Conservation (phyloP, 2,113 vertebrate genomes). For the Elanus axillaris region DNA sequence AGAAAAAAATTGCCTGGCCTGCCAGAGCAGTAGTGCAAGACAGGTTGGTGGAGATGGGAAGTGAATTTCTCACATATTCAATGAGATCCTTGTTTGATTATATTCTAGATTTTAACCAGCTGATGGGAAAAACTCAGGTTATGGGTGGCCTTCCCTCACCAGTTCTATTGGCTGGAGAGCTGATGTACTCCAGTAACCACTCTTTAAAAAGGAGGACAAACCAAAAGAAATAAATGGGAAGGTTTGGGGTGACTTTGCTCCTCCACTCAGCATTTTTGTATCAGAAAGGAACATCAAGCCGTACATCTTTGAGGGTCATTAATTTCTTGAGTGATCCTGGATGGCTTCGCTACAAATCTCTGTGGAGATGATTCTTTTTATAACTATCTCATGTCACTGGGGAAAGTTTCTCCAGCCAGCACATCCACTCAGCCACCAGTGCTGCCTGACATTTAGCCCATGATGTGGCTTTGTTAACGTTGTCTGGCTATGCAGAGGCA, state of each 20-base stretch:
- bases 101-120: not conserved
- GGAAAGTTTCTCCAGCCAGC: slow-evolving; percentile 42
- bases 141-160: not conserved
- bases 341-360: slow-evolving; percentile 36
- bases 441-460: not conserved
- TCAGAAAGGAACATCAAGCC: not conserved
- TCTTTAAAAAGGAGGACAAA: not conserved
- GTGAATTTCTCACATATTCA: not conserved
- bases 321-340: slow-evolving; percentile 28
- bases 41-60: not conserved
- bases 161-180: not conserved
- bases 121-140: not conserved
- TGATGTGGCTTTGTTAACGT: slow-evolving; percentile 17
- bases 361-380: slow-evolving; percentile 46
- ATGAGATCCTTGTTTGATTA: not conserved
- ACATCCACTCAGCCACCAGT: slow-evolving; percentile 22
- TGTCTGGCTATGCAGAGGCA: not conserved
- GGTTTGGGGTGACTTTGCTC: not conserved
- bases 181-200: not conserved
- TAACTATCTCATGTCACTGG: slow-evolving; percentile 12
- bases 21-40: not conserved
- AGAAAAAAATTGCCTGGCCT: not conserved
- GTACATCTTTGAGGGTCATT: not conserved
- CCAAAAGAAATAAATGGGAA: not conserved
- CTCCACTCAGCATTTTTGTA: not conserved